Evolutionary conservation across 2,888 invertebrate species (phyloP).

Genomic region (Acanthacorydalis orientalis): DNA sequence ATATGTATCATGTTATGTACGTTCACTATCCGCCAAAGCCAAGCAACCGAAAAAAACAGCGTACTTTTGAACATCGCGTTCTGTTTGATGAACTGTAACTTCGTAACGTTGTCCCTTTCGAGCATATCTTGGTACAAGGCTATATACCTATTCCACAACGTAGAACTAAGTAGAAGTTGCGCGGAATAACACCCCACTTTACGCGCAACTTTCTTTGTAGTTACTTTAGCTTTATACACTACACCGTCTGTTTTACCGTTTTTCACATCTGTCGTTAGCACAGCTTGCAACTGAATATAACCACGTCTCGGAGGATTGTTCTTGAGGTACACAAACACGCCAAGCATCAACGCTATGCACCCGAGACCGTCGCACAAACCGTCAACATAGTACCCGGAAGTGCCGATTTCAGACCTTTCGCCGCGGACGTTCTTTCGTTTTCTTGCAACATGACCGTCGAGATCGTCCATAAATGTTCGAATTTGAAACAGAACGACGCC

Average conservation of each 20-base stretch:
- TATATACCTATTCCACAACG: conserved; percentile 74
- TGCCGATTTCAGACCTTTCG: conserved; percentile 65
- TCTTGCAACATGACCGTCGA: conserved; percentile 76
- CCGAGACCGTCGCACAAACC: conserved; percentile 68
- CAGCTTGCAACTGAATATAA: conserved; percentile 47
- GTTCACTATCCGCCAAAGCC: conserved; percentile 63
- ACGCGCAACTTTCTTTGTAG: conserved; percentile 45
- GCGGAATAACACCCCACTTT: conserved; percentile 48
- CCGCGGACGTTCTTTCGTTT: conserved; percentile 57
- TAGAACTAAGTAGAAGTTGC: conserved; percentile 55
- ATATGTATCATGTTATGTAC: conserved; percentile 62
- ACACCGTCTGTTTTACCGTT: conserved; percentile 32
- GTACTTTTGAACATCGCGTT: conserved; percentile 49
- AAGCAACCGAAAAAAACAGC: conserved; percentile 54
- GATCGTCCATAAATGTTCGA: conserved; percentile 66
- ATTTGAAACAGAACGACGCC: conserved; percentile 65
- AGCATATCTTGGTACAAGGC: conserved; percentile 61
- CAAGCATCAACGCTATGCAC: conserved; percentile 51
- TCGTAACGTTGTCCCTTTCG: conserved; percentile 41
- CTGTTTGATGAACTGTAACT: conserved; percentile 33
- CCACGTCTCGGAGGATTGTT: conserved; percentile 58
- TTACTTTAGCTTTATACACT: conserved; percentile 49
- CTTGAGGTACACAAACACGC: conserved; percentile 48
- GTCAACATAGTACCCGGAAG: conserved; percentile 66
- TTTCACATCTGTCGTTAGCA: conserved; percentile 26